A percentile compares a stretch with the other conserved stretches of the same genome.
These are phyloP conservation scores for Campodea augens DNA, from an alignment of 1,140 invertebrate genomes.

Conservation along the genomic window DNA sequence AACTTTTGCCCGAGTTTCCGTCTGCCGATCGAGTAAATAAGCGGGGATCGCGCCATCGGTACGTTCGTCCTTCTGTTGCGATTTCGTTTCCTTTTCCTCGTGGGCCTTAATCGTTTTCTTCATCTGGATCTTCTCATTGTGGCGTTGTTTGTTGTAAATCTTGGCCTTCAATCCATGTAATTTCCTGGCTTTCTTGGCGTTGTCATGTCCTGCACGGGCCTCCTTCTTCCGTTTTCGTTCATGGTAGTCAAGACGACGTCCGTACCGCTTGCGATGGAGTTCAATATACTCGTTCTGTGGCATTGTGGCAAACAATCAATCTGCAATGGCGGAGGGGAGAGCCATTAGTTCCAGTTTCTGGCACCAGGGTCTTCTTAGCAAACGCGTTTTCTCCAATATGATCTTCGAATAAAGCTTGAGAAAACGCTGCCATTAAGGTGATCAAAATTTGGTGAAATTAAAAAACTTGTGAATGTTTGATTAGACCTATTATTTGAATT, in stretches of 20 bases:
- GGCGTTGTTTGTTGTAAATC: conserved; percentile 87
- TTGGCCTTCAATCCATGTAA: conserved; percentile 94
- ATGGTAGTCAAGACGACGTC: conserved; percentile 90
- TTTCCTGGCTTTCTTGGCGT: conserved; percentile 73
- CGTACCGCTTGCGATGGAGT: conserved; percentile 85
- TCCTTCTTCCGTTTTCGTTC: conserved; percentile 90
- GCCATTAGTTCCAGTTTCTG: too few species aligned
- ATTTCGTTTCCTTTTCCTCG: conserved; percentile 75
- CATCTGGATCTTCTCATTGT: conserved; percentile 98
- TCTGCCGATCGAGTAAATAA: conserved; percentile 90
- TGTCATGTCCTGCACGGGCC: conserved; percentile 76
- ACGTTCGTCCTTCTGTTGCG: conserved; percentile 42
- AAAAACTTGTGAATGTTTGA: too few species aligned
- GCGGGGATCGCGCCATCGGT: conserved; percentile 84
- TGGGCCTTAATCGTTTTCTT: conserved; percentile 92
- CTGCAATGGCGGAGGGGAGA: too few species aligned
- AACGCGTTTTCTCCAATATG: too few species aligned
- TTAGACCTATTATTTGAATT: too few species aligned
- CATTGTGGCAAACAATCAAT: too few species aligned
- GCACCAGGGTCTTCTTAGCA: too few species aligned
- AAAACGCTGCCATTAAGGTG: too few species aligned
- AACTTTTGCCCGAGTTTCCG: conserved; percentile 83
- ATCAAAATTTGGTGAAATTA: too few species aligned
- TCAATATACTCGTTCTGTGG: conserved; percentile 99
- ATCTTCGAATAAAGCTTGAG: too few species aligned